Evolutionary conservation across 2,888 invertebrate species (phyloP).

Genomic region (Chloroclystis v-ata): DNA sequence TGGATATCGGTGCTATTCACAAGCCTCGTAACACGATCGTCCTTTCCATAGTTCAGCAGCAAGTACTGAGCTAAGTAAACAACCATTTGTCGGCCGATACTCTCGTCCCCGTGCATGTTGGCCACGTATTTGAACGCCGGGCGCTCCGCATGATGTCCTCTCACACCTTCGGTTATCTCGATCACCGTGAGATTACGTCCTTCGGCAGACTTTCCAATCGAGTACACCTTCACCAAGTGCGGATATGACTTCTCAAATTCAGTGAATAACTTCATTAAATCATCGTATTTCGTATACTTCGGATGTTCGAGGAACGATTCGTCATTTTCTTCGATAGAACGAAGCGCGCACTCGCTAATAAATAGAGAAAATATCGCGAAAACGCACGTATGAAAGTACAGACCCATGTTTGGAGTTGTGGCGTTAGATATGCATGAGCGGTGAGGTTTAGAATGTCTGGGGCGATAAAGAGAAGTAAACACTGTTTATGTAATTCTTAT

Average conservation of each 20-base stretch:
- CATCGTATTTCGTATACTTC: conserved; percentile 84
- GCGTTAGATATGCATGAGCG: conserved; percentile 25
- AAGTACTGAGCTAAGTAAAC: conserved; percentile 91
- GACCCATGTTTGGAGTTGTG: conserved; percentile 42
- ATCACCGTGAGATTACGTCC: conserved; percentile 88
- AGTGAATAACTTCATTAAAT: conserved; percentile 81
- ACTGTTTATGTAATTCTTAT: conserved; percentile 39
- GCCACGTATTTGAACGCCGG: conserved; percentile 97
- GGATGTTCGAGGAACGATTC: conserved; percentile 79
- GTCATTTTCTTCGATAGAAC: conserved; percentile 52
- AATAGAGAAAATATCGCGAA: conserved; percentile 55
- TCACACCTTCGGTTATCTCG: conserved; percentile 86
- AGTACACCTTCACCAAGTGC: conserved; percentile 82
- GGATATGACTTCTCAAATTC: conserved; percentile 82
- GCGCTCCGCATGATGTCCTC: conserved; percentile 74
- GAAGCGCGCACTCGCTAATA: conserved; percentile 50
- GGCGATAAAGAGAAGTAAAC: conserved; percentile 35
- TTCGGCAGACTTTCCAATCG: conserved; percentile 90
- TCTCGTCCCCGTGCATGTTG: conserved; percentile 98
- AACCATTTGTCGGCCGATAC: conserved; percentile 90
- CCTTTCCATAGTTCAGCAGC: conserved; percentile 84
- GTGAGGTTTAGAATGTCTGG: conserved; percentile 25
- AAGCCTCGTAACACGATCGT: conserved; percentile 83
- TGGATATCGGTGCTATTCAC: conserved; percentile 94
- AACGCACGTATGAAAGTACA: conserved; percentile 45